Evolutionary conservation across 2,888 invertebrate species (phyloP).

Genomic region (Andrena praecox): DNA sequence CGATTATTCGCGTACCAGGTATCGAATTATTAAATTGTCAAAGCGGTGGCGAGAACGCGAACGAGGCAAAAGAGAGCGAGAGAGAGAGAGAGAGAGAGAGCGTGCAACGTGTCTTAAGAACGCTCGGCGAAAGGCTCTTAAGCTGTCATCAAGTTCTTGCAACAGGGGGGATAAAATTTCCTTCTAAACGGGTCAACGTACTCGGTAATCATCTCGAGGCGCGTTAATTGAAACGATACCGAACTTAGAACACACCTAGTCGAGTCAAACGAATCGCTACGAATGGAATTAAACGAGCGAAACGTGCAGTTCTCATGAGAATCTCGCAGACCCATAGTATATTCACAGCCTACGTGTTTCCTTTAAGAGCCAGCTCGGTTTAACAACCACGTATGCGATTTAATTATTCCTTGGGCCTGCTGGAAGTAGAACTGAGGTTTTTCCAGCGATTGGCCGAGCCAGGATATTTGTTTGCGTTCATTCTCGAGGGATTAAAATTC

Average conservation of each 20-base stretch:
- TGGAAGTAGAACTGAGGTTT: too few species aligned
- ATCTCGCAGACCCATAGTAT: background rate
- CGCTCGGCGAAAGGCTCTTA: conserved; percentile 82
- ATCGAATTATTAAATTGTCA: conserved; percentile 81
- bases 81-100: background rate
- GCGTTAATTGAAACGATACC: conserved; percentile 63
- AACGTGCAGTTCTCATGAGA: background rate
- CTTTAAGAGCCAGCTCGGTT: too few species aligned
- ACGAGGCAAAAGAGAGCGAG: conserved; percentile 3
- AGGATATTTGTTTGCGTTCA: conserved; percentile 53
- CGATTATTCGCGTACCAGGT: conserved; percentile 78
- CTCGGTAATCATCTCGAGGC: conserved; percentile 51
- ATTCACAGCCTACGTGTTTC: too few species aligned
- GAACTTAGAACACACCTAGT: conserved; percentile 47
- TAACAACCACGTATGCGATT: too few species aligned
- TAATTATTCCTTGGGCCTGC: too few species aligned
- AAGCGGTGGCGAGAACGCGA: conserved; percentile 66
- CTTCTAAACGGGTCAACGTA: conserved; percentile 69
- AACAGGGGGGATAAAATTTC: conserved; percentile 79
- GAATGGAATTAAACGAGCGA: conserved; percentile 13
- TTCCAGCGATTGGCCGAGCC: background rate
- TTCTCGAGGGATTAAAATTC: conserved; percentile 45
- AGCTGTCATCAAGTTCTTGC: conserved; percentile 83
- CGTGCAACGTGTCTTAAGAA: conserved; percentile 73
- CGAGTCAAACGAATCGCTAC: background rate